Base-by-base conservation (phyloP, 2,888 invertebrate genomes). In the Thelaira solivaga region DNA sequence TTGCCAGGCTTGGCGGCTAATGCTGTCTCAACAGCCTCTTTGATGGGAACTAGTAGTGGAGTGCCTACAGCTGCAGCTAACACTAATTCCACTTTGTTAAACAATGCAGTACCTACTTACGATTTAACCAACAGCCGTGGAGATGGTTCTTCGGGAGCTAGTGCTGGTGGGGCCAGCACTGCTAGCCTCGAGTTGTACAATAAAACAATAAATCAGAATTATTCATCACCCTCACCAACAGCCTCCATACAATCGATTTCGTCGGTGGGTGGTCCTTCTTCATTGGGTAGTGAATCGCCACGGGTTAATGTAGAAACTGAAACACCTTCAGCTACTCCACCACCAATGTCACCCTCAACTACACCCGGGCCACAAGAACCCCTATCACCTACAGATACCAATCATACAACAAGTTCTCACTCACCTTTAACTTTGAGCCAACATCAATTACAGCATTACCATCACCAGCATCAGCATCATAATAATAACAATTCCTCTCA, bases 191-290 rank as follows among this genome's bases (percentile, higher is more conserved):
- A 85, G 10, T 83, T 83, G 53, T 84, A 84, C 64, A 82, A 81
- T 31, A 75, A 80, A 77, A 31, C 75, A 0, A 22, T 79, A n/a
- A 77, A 80, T 72, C 86, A 84, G 74, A 87, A 84, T 18, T 85
- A 86, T 69, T 85, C 87, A 0, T 88, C 88, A 24, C 88, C 89
- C 16, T 88, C 89, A 53, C 89, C 88, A 1, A 86, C 86, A 53
- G 87, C 88, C 22, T 88, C 89, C 7, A 87, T 89, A 74, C 89
- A 89, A 76, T 89, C 89, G 41, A 88, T 88, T 53, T 89, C 89
- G 1, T 89, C 89, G 80, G 86, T 89, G 36, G 89, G 89, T 0
- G 86, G 84, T 1, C 85, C 86, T 2, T 85, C 87, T 1, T 88
- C 88, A 0, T 82, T 87, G 45, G 86, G 85, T 62, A 86, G 88